A percentile compares a stretch with the other conserved stretches of the same genome.
Evolutionary conservation across 2,113 vertebrate species (phyloP).

Genomic region (Platysteira castanea): DNA sequence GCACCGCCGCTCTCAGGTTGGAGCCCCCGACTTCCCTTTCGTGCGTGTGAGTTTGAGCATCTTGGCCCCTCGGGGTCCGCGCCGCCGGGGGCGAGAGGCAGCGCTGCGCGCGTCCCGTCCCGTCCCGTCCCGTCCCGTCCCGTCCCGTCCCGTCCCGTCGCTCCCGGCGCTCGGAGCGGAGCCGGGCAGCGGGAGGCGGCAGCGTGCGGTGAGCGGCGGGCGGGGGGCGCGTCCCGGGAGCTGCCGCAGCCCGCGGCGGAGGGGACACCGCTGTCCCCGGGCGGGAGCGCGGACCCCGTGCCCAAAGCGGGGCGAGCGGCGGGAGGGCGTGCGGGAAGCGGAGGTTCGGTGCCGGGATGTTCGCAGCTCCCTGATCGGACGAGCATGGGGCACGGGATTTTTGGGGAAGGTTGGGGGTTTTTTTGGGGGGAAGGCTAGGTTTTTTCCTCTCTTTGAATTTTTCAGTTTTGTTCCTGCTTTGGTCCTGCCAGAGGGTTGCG

Average conservation of each 20-base stretch:
- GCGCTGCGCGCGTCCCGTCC: background rate
- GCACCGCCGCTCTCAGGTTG: background rate
- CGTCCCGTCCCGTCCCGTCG: too few species aligned
- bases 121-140: background rate
- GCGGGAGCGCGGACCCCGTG: too few species aligned
- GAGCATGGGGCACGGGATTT: background rate
- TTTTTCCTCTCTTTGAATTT: background rate
- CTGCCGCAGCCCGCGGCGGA: too few species aligned
- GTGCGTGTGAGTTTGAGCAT: background rate
- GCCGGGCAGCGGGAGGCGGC: too few species aligned
- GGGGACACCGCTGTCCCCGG: too few species aligned
- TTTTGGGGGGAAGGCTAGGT: background rate
- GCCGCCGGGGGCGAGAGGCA: background rate
- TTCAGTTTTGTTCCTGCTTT: background rate
- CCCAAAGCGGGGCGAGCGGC: too few species aligned
- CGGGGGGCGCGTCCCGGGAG: too few species aligned
- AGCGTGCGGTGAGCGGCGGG: too few species aligned
- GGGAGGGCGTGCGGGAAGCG: background rate
- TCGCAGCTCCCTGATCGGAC: background rate
- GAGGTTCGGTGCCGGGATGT: accelerated
- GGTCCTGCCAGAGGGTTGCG: accelerated
- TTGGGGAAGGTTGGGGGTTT: background rate
- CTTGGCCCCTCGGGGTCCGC: background rate
- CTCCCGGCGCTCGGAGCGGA: too few species aligned
- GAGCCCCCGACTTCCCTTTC: background rate